Evolutionary conservation across 1,140 invertebrate species (phyloP).

Genomic region (Agraylea sexmaculata): DNA sequence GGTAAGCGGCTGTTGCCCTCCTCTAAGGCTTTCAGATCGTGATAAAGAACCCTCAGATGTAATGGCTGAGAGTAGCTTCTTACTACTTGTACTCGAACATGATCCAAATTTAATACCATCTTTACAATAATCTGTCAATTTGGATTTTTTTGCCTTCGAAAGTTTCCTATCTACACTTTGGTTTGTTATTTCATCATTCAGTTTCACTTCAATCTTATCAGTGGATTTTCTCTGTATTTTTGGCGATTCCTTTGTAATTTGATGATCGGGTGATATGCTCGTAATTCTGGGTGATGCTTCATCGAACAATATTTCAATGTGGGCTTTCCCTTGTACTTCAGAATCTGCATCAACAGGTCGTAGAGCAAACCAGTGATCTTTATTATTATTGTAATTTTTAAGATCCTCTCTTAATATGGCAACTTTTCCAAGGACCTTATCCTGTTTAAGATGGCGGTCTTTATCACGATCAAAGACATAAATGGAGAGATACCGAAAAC

Average conservation of each 20-base stretch:
- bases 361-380: constrained; percentile 86
- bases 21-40: constrained; percentile 16
- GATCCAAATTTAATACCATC: constrained; percentile 36
- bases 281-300: constrained; percentile 21
- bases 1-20: too few species aligned
- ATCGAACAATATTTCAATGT: constrained; percentile 55
- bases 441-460: constrained; percentile 66
- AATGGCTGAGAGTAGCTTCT: constrained; percentile 24
- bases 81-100: constrained; percentile 36
- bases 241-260: constrained; percentile 32
- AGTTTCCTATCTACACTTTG: constrained; percentile 11
- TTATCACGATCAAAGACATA: constrained; percentile 77
- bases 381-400: constrained; percentile 72
- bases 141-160: constrained; percentile 10
- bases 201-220: constrained; percentile 24
- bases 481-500: constrained; percentile 76
- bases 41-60: constrained; percentile 3
- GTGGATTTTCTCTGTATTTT: constrained; percentile 33
- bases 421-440: constrained; percentile 80
- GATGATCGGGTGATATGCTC: constrained; percentile 20
- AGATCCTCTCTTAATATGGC: constrained; percentile 78
- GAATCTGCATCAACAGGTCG: constrained; percentile 73
- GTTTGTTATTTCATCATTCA: not conserved
- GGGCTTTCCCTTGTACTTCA: constrained; percentile 77
- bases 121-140: constrained; percentile 30